These are phyloP conservation scores for Lordiphosa mommai DNA, from an alignment of 1,140 invertebrate species.

Conservation along the genomic window DNA sequence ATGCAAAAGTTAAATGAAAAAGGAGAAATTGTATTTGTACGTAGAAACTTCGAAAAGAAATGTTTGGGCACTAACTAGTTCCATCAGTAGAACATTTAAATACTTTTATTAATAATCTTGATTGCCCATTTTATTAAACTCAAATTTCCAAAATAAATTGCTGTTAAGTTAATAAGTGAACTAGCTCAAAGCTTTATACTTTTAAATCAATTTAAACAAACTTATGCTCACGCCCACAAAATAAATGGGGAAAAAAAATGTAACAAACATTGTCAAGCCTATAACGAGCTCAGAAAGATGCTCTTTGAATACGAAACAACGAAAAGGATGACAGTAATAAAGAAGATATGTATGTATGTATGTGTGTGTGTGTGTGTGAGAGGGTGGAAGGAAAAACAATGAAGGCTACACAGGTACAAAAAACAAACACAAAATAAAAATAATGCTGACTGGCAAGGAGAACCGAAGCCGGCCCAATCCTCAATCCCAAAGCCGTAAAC, in stretches of 20 bases:
- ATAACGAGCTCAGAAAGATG: conserved; percentile 52
- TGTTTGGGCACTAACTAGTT: too few species aligned
- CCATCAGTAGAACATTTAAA: too few species aligned
- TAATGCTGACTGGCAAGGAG: conserved; percentile 28
- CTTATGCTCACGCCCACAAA: not conserved
- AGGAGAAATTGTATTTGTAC: too few species aligned
- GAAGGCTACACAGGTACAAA: conserved; percentile 51
- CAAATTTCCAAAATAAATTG: too few species aligned
- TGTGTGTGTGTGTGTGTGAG: not conserved
- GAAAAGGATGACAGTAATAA: conserved; percentile 27
- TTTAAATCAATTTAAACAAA: not conserved
- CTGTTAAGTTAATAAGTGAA: too few species aligned
- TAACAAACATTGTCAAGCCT: conserved; percentile 17
- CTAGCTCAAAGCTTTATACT: too few species aligned
- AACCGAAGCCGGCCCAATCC: conserved; percentile 11
- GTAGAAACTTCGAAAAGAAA: too few species aligned
- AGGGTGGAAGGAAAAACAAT: conserved; percentile 39
- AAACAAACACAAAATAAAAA: conserved; percentile 13
- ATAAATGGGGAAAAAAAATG: conserved; percentile 5
- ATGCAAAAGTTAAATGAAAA: too few species aligned
- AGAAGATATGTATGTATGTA: conserved; percentile 10
- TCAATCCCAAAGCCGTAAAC: conserved; percentile 47
- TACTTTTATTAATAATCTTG: too few species aligned
- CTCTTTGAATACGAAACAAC: conserved; percentile 38
- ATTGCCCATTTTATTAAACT: too few species aligned